Percentiles rank a stretch among this genome's conserved stretches.
phyloP scores from a whole-genome alignment of 2,797 vertebrate genomes.

The Cuculus canorus region DNA sequence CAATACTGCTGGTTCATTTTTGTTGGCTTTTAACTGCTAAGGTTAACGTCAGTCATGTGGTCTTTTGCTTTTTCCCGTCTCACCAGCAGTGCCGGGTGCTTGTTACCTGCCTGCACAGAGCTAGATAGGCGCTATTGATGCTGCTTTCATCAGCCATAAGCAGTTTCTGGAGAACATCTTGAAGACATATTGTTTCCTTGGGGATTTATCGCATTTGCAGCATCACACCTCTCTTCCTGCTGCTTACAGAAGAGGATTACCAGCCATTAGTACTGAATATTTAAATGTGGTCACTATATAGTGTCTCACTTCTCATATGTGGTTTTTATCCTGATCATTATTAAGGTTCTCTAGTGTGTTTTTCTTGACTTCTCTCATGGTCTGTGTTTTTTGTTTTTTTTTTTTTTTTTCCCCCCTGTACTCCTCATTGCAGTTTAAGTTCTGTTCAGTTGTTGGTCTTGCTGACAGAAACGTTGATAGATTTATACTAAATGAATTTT shows the following conservation, averaged over 20 bases:
- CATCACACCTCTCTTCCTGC: slow-evolving; percentile 27
- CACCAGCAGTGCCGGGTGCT: too few species aligned
- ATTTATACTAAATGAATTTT: not conserved
- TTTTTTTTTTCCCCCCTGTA: too few species aligned
- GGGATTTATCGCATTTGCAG: slow-evolving; percentile 47
- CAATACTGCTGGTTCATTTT: not conserved
- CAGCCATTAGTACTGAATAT: slow-evolving; percentile 11
- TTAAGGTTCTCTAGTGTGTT: not conserved
- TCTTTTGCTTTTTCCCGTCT: too few species aligned
- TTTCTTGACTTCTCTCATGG: not conserved
- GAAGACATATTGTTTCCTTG: slow-evolving; percentile 11
- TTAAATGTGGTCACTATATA: not conserved
- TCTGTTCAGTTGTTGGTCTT: not conserved
- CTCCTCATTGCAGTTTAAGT: not conserved
- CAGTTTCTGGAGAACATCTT: slow-evolving; percentile 21
- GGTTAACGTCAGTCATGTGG: not conserved
- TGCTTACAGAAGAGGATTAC: slow-evolving; percentile 30
- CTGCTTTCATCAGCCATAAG: slow-evolving; percentile 8
- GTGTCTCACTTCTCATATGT: not conserved
- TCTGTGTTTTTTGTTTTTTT: not conserved
- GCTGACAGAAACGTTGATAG: not conserved
- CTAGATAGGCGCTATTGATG: not conserved
- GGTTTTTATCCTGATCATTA: not conserved
- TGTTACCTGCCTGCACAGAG: not conserved
- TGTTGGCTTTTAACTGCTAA: not conserved